A percentile compares a stretch with the other conserved stretches of the same genome.
Conservation (phyloP, 2,113 vertebrate species). For the Vulpes ferrilata region DNA sequence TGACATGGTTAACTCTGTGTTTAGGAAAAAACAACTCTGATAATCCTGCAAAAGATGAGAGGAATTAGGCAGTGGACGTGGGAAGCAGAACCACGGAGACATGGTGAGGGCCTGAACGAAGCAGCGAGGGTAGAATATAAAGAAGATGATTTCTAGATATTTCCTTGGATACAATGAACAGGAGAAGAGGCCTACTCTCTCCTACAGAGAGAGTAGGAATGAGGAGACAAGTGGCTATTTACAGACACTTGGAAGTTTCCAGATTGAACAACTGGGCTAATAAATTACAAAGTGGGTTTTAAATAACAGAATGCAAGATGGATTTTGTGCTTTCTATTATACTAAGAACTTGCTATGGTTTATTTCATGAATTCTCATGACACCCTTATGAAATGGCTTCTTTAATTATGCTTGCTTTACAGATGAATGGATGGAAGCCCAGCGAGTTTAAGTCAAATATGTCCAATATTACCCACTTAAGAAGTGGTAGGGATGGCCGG, state of each 20-base stretch:
- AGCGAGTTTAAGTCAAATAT: not conserved
- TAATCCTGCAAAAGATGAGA: not conserved
- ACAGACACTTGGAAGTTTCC: not conserved
- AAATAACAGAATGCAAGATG: not conserved
- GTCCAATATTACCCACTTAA: not conserved
- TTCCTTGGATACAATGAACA: not conserved
- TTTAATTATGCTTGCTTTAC: constrained; percentile 60
- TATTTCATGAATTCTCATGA: constrained; percentile 60
- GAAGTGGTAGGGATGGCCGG: not conserved
- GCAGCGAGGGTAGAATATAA: not conserved
- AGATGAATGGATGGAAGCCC: not conserved
- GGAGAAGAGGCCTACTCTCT: not conserved
- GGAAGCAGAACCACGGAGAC: not conserved
- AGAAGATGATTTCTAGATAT: not conserved
- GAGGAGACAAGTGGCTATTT: not conserved
- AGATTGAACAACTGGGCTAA: not conserved
- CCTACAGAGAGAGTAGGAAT: too few relatives aligned
- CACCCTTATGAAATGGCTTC: not conserved
- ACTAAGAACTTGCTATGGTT: not conserved
- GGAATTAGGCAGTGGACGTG: fast-evolving
- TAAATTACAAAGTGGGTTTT: constrained; percentile 15
- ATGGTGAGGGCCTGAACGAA: fast-evolving
- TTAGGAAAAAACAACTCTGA: not conserved
- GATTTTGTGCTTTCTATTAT: not conserved
- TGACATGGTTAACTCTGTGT: not conserved